Percentiles rank a stretch among this genome's conserved stretches.
Evolutionary conservation across 2,113 vertebrate genomes (phyloP).

Genomic region (Apus apus): DNA sequence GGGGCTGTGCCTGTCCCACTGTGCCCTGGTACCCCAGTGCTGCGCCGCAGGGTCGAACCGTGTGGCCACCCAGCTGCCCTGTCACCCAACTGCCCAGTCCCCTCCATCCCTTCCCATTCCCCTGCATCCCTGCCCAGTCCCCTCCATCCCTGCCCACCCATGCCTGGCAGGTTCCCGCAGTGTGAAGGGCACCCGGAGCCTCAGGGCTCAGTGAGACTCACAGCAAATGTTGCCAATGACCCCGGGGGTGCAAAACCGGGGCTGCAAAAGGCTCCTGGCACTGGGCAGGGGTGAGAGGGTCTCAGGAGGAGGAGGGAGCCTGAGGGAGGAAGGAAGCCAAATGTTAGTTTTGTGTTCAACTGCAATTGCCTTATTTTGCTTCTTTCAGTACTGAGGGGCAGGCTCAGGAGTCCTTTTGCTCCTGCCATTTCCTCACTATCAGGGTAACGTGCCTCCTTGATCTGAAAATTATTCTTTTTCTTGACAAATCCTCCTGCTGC

Average conservation of each 20-base stretch:
- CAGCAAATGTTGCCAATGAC: neutral
- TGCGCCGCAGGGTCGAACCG: too few relatives aligned
- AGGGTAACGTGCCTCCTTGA: neutral
- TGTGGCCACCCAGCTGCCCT: too few relatives aligned
- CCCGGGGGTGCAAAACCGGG: rapidly evolving
- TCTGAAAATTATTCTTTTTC: conserved; percentile 59
- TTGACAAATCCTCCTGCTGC: conserved; percentile 46
- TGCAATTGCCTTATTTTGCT: neutral
- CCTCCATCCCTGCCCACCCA: neutral
- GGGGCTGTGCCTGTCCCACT: neutral
- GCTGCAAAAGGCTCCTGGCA: neutral
- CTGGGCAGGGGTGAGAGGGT: neutral
- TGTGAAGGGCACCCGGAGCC: too few relatives aligned
- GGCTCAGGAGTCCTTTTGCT: conserved; percentile 28
- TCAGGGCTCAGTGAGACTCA: neutral
- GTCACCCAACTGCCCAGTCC: too few relatives aligned
- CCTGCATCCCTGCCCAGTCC: neutral
- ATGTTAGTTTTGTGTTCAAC: neutral
- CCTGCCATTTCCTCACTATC: conserved; percentile 19
- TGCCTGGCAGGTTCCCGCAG: too few relatives aligned
- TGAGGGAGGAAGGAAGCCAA: neutral
- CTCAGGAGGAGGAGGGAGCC: neutral
- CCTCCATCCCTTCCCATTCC: neutral
- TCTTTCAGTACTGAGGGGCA: neutral
- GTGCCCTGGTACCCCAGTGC: too few relatives aligned